phyloP scores from a whole-genome alignment of 1,140 invertebrate genomes.

The Atta colombica region DNA sequence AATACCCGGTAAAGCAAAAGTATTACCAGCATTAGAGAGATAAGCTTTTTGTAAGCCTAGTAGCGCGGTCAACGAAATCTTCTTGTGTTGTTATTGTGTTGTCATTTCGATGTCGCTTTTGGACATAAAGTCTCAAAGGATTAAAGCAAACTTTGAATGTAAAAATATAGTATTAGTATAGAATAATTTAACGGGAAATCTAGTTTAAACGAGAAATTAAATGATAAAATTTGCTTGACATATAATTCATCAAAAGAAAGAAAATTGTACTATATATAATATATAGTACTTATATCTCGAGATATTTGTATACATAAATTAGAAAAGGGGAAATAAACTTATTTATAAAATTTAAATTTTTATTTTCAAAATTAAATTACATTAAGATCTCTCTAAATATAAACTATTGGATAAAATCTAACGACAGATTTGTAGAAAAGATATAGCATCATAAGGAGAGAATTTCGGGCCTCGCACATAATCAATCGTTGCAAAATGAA shows the following conservation, averaged over 20 bases:
- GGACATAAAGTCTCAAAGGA: conserved; percentile 73
- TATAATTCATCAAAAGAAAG: not conserved
- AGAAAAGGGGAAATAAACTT: not conserved
- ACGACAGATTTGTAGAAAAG: not conserved
- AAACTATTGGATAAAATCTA: not conserved
- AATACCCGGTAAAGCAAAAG: conserved; percentile 83
- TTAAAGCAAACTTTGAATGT: conserved; percentile 55
- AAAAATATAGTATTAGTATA: conserved; percentile 31
- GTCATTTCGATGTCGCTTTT: conserved; percentile 59
- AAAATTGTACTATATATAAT: not conserved
- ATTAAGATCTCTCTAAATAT: not conserved
- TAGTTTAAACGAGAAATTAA: conserved; percentile 6
- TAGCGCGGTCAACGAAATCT: conserved; percentile 76
- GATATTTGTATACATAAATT: not conserved
- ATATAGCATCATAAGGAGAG: too few species aligned
- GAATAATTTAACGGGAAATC: conserved; percentile 38
- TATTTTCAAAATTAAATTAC: not conserved
- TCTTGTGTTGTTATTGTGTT: conserved; percentile 64
- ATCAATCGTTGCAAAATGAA: too few species aligned
- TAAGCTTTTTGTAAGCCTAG: conserved; percentile 76
- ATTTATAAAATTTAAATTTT: not conserved
- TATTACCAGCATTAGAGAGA: conserved; percentile 83
- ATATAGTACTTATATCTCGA: too few species aligned
- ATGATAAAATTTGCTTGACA: not conserved
- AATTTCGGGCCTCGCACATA: too few species aligned